Conservation (phyloP, 2,797 vertebrate species). For the Darevskia nairensis region DNA sequence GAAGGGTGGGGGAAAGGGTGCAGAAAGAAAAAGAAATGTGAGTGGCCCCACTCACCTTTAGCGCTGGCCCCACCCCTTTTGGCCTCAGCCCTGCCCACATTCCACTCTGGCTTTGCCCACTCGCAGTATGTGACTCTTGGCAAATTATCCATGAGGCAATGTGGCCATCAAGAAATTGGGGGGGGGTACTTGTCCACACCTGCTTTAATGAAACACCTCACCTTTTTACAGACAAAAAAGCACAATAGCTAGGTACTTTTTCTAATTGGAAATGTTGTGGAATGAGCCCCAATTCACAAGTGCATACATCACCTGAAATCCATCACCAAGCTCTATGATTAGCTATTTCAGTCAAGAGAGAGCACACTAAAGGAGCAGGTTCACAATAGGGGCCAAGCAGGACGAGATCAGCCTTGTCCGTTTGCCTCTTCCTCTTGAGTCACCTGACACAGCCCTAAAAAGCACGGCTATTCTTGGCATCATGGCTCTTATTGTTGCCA, state of each 20-base stretch:
- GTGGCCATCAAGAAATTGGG: too few species aligned
- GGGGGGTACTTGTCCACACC: too few species aligned
- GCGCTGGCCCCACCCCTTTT: too few species aligned
- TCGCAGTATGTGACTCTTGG: too few species aligned
- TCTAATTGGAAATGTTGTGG: not conserved
- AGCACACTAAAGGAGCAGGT: not conserved
- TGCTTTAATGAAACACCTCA: not conserved
- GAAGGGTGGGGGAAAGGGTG: too few species aligned
- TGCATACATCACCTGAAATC: not conserved
- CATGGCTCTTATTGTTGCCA: not conserved
- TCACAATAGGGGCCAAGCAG: not conserved
- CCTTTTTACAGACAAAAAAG: not conserved
- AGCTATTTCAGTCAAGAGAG: not conserved
- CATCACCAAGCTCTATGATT: too few species aligned
- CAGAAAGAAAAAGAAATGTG: too few species aligned
- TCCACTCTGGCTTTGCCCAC: too few species aligned
- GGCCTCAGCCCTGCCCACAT: too few species aligned
- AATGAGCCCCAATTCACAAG: not conserved
- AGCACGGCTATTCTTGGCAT: not conserved
- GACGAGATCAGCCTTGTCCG: not conserved
- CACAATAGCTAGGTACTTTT: not conserved
- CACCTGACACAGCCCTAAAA: not conserved
- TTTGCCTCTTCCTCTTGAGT: not conserved
- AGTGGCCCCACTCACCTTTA: too few species aligned
- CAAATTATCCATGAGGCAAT: too few species aligned